Percentiles rank a stretch among this genome's conserved stretches.
Evolutionary conservation across 2,113 vertebrate species (phyloP).

Genomic region (Lycocorax pyrrhopterus): DNA sequence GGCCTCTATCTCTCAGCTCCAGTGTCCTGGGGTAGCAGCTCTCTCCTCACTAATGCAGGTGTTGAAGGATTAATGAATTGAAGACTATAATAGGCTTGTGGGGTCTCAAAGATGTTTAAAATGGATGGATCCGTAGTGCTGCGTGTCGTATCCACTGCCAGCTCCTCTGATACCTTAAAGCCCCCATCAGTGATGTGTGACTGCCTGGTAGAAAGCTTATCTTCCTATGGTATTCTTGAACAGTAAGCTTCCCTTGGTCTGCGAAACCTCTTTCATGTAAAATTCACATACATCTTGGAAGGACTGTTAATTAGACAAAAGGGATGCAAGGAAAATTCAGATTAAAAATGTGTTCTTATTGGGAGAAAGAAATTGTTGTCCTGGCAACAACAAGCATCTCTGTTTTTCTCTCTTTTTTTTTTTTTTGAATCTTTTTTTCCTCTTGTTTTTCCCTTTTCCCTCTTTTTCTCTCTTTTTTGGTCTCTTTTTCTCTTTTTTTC

Average conservation of each 20-base stretch:
- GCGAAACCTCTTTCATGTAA: background rate
- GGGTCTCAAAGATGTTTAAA: background rate
- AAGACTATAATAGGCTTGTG: background rate
- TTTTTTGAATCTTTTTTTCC: rapidly evolving
- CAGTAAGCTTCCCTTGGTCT: background rate
- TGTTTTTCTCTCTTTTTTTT: background rate
- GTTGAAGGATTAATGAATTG: background rate
- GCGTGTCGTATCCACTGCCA: background rate
- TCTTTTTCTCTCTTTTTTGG: too few species aligned
- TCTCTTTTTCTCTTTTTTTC: background rate
- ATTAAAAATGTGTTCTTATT: background rate
- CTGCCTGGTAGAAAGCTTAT: background rate
- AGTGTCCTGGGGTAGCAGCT: background rate
- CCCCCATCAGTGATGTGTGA: background rate
- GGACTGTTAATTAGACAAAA: background rate
- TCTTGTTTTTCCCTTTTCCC: background rate
- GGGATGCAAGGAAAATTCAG: background rate
- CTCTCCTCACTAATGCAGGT: background rate
- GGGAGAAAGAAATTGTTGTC: background rate
- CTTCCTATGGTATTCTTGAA: background rate
- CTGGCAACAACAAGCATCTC: background rate
- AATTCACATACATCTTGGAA: background rate
- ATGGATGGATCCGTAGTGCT: background rate
- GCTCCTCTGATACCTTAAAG: background rate
- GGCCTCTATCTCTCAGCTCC: background rate